Evolutionary conservation across 1,140 invertebrate genomes (phyloP), one percentile per base, ranked within the genome.

Genomic region (Elysia chlorotica): DNA sequence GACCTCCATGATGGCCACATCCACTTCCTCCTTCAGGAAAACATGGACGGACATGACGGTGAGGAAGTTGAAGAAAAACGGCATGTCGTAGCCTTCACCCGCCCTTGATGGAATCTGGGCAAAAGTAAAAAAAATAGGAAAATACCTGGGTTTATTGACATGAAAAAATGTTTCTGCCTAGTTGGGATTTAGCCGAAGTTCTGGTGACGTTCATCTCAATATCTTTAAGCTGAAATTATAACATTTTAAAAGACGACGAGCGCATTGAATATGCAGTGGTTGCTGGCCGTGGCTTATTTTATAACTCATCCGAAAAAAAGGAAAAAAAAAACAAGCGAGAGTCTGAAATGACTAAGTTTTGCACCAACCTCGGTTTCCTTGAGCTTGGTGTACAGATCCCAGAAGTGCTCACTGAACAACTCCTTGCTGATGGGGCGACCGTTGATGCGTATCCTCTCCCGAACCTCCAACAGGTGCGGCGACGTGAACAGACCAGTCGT

Each of bases 1-100:
- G 56, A 99, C 97, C 89, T 99, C 98, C 3, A 99, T 83, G 54
- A 99, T 92, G 0, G 94, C 94, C 5, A 98, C 97, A 86, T 99
- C 96, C 28, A 91, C 89, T 30, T 95, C 91, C 83, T 96, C 93
- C 65, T 92, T 87, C 0, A 96, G 56, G 87, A 99, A 99, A 2
- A 98, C 88, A 81, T 97, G 91, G 78, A 97, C 94, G 23, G 95
- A 94, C 88, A 99, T 89, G 23, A 99, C 89, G 0, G 97, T 99
- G 0, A 99, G 86, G 85, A 99, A 99, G 71, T 93, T 91, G 88
- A 99, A 99, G 87, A 98, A 99, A 19, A 91, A 88, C 0, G 98
- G 98, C 93, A 98, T 94, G 10, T 75, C 38, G 17, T 31, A 38
- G 35, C 65, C 65, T 35, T 65, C 63, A 6, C 56, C 65, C 5